Conservation (phyloP, 2,888 invertebrate genomes). For the Altica lythri region DNA sequence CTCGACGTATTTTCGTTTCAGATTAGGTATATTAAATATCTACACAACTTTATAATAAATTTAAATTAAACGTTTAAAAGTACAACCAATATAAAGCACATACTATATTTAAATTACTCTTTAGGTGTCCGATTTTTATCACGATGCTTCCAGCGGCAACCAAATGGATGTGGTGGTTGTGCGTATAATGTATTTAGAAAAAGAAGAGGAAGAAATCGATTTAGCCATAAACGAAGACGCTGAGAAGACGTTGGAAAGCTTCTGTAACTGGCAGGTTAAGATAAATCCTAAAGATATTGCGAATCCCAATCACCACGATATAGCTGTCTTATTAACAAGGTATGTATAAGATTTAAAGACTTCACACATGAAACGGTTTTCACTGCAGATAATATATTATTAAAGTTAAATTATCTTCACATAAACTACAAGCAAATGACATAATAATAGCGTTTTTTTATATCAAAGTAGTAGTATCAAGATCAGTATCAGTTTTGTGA, state of each 20-base stretch:
- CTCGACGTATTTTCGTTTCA: too few species aligned
- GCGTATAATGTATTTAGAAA: conserved; percentile 62
- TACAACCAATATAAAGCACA: too few species aligned
- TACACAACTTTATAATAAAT: too few species aligned
- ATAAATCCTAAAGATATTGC: conserved; percentile 62
- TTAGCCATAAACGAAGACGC: conserved; percentile 59
- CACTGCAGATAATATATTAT: too few species aligned
- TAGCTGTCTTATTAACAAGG: conserved; percentile 65
- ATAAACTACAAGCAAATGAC: too few species aligned
- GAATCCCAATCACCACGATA: conserved; percentile 67
- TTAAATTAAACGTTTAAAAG: too few species aligned
- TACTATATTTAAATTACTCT: neutral
- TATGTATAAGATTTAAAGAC: conserved; percentile 39
- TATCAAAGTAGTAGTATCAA: too few species aligned
- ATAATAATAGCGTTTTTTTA: too few species aligned
- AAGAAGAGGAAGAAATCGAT: conserved; percentile 61
- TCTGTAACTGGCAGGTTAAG: conserved; percentile 67
- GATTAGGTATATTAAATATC: too few species aligned
- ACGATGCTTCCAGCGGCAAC: conserved; percentile 60
- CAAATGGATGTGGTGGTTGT: conserved; percentile 65
- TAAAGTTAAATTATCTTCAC: too few species aligned
- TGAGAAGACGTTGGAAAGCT: conserved; percentile 64
- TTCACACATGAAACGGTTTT: too few species aligned
- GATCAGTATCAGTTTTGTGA: too few species aligned
- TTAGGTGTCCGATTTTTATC: conserved; percentile 57